Evolutionary conservation across 1,140 invertebrate species (phyloP), one percentile per base, ranked within the genome.

Genomic region (Calliphora vicina): DNA sequence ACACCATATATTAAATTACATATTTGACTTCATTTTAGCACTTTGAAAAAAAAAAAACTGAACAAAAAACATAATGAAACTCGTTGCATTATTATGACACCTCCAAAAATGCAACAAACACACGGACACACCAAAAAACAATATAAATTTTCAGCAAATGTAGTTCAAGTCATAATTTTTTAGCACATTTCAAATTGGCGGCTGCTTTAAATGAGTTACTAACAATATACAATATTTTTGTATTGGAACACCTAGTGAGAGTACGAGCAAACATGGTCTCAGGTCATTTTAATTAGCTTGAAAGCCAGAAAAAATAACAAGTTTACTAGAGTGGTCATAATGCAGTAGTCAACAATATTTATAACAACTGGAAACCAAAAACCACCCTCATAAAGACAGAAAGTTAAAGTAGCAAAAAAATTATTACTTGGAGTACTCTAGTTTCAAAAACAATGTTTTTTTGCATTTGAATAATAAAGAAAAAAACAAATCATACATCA

Each of bases 281-380:
- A 57, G 50, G 50, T 57, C 50, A 57, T 57, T 57, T 57, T 57
- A 57, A 57, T 57, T 57, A 57, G 50, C 50, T 57, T 57, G n/a
- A 57, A 57, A 57, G 50, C 15, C 15, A n/a, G 35, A 35, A 57
- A n/a, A 9, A 9, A 45, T 45, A 45, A 57, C 17, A 57, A 57
- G n/a, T 6, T 57, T 57, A 57, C 50, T 57, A 57, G 15, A 57
- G 50, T 57, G 50, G 50, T 57, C 50, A 57, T 57, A 57, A 57
- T n/a, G 50, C 15, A n/a, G n/a, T 35, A 10, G 10, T 10, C 10
- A 10, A 35, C 35, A n/a, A n/a, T n/a, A n/a, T n/a, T n/a, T n/a
- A n/a, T 35, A 5, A 35, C 35, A 35, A 57, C 4, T n/a, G n/a
- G 50, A 57, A 57, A 57, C n/a, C 50, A n/a, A 57, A 57, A 57